phyloP scores from a whole-genome alignment of 2,797 vertebrate genomes.

The Oreortyx pictus region DNA sequence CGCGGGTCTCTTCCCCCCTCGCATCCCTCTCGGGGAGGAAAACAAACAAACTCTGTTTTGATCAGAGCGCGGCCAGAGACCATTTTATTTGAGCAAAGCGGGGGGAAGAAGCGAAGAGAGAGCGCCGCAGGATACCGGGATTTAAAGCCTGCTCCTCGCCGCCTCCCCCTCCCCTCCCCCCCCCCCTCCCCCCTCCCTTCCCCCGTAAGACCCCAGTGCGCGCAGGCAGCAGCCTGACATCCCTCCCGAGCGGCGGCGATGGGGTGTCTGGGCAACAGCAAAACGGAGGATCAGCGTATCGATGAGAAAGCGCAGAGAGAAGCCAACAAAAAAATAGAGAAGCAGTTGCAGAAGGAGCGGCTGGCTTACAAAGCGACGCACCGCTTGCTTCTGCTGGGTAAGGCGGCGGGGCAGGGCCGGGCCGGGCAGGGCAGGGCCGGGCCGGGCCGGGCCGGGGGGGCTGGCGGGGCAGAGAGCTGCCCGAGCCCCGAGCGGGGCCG shows the following conservation, averaged over 20 bases:
- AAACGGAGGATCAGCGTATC: constrained; percentile 97
- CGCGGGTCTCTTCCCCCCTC: constrained; percentile 47
- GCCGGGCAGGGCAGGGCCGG: neutral
- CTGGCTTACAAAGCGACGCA: constrained; percentile 97
- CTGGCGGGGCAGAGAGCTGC: neutral
- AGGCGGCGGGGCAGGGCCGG: constrained; percentile 70
- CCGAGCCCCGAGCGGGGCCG: neutral
- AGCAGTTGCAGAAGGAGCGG: constrained; percentile 95
- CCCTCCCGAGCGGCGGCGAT: constrained; percentile 82
- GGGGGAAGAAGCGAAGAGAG: constrained; percentile 43
- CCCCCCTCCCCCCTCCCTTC: neutral
- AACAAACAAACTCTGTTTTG: neutral
- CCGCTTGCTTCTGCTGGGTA: constrained; percentile 95
- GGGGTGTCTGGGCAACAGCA: constrained; percentile 99
- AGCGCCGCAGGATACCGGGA: constrained; percentile 50
- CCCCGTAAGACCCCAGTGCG: constrained; percentile 48
- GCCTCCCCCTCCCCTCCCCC: neutral
- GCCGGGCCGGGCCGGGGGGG: neutral
- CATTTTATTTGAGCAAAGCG: constrained; percentile 72
- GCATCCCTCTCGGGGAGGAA: constrained; percentile 60
- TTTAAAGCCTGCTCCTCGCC: constrained; percentile 49
- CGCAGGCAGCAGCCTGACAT: constrained; percentile 51
- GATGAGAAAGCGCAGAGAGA: constrained; percentile 97
- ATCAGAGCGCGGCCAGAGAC: constrained; percentile 67
- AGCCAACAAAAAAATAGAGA: constrained; percentile 99